Evolutionary conservation across 2,113 vertebrate species (phyloP).

Genomic region (Hippocampus comes): DNA sequence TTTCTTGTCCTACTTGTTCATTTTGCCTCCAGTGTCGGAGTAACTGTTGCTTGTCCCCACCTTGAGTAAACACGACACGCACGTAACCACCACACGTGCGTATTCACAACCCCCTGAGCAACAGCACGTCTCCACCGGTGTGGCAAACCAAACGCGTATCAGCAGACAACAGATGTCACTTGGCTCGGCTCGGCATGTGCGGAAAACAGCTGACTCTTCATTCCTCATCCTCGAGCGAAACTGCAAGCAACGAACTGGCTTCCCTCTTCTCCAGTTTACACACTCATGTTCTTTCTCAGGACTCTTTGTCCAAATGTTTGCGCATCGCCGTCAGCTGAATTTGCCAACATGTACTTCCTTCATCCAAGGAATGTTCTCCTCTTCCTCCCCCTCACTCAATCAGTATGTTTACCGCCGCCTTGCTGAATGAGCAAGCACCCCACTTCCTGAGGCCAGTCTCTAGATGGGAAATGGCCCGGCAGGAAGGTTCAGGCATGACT

Average conservation of each 20-base stretch:
- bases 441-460: conserved; percentile 55
- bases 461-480: conserved; percentile 51
- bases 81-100: conserved; percentile 11
- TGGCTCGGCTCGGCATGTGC: neutral
- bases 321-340: conserved; percentile 11
- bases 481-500: neutral
- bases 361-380: conserved; percentile 55
- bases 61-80: conserved; percentile 46
- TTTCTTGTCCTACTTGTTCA: conserved; percentile 23
- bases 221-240: conserved; percentile 5
- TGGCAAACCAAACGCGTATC: conserved; percentile 47
- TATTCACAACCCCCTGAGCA: conserved; percentile 1
- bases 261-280: neutral
- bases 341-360: conserved; percentile 4
- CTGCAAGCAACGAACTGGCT: neutral
- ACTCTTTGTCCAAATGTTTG: conserved; percentile 8
- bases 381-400: conserved; percentile 30
- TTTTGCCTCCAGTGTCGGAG: conserved; percentile 1
- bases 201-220: neutral
- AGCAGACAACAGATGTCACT: conserved; percentile 36
- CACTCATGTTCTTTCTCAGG: neutral
- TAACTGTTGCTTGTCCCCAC: conserved; percentile 25
- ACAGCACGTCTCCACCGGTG: conserved; percentile 21
- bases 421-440: conserved; percentile 49
- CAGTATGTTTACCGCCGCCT: conserved; percentile 47